A percentile compares a stretch with the other conserved stretches of the same genome.
These are phyloP conservation scores for Conus ventricosus DNA, from an alignment of 1,140 invertebrate genomes.

Conservation along the genomic window DNA sequence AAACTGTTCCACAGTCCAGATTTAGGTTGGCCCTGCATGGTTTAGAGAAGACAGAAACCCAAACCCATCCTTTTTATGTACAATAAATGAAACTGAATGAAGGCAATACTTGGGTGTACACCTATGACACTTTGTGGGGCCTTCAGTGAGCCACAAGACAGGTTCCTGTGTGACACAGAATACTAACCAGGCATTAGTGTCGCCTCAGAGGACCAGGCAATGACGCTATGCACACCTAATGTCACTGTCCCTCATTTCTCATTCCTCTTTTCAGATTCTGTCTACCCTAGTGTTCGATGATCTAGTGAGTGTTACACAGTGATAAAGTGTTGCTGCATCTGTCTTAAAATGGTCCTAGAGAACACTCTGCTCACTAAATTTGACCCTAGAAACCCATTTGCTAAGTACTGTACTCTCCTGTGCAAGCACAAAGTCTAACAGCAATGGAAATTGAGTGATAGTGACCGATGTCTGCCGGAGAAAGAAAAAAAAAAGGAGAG, in stretches of 20 bases:
- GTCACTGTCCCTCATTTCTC: conserved; percentile 1
- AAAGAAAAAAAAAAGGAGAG: neutral
- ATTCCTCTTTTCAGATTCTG: neutral
- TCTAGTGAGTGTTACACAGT: neutral
- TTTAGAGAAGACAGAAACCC: too few relatives aligned
- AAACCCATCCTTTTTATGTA: too few relatives aligned
- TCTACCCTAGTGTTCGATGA: neutral
- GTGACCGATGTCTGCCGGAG: neutral
- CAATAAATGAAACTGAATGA: too few relatives aligned
- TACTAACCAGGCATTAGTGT: neutral
- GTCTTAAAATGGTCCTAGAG: too few relatives aligned
- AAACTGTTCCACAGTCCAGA: too few relatives aligned
- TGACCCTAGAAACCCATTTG: too few relatives aligned
- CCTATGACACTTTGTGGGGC: too few relatives aligned
- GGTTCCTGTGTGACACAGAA: neutral
- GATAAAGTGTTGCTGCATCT: too few relatives aligned
- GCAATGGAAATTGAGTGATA: neutral
- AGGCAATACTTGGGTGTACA: too few relatives aligned
- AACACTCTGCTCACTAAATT: too few relatives aligned
- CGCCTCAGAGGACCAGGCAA: neutral
- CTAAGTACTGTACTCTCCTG: neutral
- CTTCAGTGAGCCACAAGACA: neutral
- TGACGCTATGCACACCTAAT: neutral
- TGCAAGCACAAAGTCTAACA: too few relatives aligned
- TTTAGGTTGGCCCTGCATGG: too few relatives aligned